Base-by-base conservation (phyloP, 2,797 vertebrate species). In the Sparus aurata region DNA sequence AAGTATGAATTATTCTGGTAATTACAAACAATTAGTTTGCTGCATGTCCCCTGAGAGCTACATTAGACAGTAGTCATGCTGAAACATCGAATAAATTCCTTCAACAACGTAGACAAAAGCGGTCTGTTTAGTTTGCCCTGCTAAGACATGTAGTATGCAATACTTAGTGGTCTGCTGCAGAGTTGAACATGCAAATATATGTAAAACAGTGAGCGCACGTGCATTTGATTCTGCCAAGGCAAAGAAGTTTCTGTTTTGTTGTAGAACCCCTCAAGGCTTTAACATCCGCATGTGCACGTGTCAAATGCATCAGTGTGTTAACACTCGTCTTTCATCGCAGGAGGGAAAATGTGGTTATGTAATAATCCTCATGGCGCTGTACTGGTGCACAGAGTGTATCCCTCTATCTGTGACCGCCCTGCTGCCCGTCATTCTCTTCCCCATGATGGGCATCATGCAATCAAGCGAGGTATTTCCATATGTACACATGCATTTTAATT, bases 311-410 rank as follows among this genome's bases (percentile, higher is more conserved):
- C 11, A 43, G n/a, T 10, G 10, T 38, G 38, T 38, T 38, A 38
- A 38, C 10, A n/a, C 7, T 60, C 59, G 4, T 77, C 23, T 81
- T 64, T 80, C 22, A 30, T 80, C 65, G 5, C 93, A 98, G 97
- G 93, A 96, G 82, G 95, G 96, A 23, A 80, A 76, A 47, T 97
- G 97, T 22, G 96, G 90, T 22, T 98, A 88, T 0, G 53, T 89
- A 27, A 97, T 98, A 89, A 96, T 98, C 69, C n/a, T 99, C 72
- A 99, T 99, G 97, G 97, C 98, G 0, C 74, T 97, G 75, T 96
- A 93, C 73, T 99, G 98, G 98, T 98, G 98, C 84, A 97, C 96
- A 0, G 98, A 99, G 91, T 97, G 97, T 1, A 87, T 99, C 60
- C 98, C 98, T 0, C 88, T 99, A 90, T 95, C 97, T 0, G 80